Evolutionary conservation across 2,113 vertebrate genomes (phyloP).

Genomic region (Arvicanthis niloticus): DNA sequence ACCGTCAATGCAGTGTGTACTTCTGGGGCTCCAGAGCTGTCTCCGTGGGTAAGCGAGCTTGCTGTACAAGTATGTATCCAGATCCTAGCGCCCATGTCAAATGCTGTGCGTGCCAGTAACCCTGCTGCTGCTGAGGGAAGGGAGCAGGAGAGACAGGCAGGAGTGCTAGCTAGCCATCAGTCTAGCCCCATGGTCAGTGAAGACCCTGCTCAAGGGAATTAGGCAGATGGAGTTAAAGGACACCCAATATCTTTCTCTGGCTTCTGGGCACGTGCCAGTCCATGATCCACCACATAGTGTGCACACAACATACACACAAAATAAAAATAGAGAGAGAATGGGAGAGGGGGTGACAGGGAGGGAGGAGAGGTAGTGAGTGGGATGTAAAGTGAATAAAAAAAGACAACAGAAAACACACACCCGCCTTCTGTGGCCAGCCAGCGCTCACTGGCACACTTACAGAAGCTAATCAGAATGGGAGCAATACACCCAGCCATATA

Average conservation of each 20-base stretch:
- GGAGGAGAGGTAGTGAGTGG: too few relatives aligned
- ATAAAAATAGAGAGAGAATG: neutral
- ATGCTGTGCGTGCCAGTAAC: neutral
- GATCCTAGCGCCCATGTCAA: neutral
- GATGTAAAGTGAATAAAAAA: too few relatives aligned
- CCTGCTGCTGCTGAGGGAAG: neutral
- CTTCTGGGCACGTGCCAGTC: neutral
- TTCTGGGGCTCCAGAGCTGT: neutral
- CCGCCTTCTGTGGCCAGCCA: fast-evolving
- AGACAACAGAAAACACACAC: neutral
- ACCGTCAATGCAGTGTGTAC: neutral
- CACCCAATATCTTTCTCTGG: neutral
- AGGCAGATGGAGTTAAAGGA: neutral
- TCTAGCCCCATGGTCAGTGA: neutral
- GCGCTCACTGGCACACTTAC: neutral
- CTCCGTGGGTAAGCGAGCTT: neutral
- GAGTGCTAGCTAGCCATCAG: neutral
- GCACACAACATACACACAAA: neutral
- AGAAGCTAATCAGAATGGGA: neutral
- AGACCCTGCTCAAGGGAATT: neutral
- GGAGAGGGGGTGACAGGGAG: too few relatives aligned
- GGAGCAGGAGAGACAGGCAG: neutral
- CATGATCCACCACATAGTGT: neutral
- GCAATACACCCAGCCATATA: neutral
- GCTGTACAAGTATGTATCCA: neutral